Conservation (phyloP, 2,797 vertebrate species). For the Poeciliopsis infans region DNA sequence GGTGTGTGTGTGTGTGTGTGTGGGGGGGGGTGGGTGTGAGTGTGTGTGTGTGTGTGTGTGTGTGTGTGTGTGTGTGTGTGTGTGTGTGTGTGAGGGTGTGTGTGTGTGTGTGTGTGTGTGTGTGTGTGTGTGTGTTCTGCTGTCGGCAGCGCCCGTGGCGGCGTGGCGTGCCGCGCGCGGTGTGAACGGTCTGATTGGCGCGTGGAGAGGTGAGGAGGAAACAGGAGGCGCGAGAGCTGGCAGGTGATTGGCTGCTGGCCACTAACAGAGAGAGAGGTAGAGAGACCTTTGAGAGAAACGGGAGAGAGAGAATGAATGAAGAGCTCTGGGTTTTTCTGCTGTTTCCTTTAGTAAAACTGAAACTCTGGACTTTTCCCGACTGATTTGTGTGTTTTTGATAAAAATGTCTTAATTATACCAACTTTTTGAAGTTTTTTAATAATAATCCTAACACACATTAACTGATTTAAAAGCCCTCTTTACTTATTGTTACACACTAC, state of each 20-base stretch:
- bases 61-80: not conserved
- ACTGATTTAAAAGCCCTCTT: not conserved
- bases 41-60: slow-evolving; percentile 32
- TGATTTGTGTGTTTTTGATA: not conserved
- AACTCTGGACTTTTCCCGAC: not conserved
- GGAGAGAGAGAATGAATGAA: slow-evolving; percentile 5
- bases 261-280: slow-evolving; percentile 17
- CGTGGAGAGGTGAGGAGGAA: slow-evolving; percentile 80
- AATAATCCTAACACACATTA: not conserved
- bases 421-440: not conserved
- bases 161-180: slow-evolving; percentile 40
- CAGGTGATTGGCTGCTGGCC: slow-evolving; percentile 85
- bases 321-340: not conserved
- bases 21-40: not conserved
- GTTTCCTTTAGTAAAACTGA: not conserved
- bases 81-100: slow-evolving; percentile 23
- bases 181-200: slow-evolving; percentile 81
- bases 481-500: not conserved
- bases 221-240: slow-evolving; percentile 82
- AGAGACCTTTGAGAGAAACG: not conserved
- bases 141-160: slow-evolving; percentile 56
- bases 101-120: slow-evolving; percentile 11
- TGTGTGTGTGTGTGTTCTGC: slow-evolving; percentile 58
- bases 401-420: not conserved
- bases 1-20: slow-evolving; percentile 9